Evolutionary conservation across 2,888 invertebrate genomes (phyloP), one percentile per base, ranked within the genome.

Genomic region (Hesperia comma): DNA sequence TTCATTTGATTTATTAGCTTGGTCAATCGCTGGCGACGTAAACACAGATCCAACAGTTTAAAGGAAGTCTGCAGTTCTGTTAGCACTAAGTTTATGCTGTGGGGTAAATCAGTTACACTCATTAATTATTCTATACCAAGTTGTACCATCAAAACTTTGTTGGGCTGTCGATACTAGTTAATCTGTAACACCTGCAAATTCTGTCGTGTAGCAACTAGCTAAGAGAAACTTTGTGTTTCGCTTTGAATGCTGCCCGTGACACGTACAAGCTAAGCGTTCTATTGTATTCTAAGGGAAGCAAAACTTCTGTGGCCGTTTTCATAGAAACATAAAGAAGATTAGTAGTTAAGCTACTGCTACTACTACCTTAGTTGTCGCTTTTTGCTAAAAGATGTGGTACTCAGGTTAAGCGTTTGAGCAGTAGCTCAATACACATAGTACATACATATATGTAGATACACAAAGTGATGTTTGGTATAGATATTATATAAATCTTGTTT

Each of bases 71-170:
- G 68, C 61, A 80, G 46, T 77, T 87, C 86, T 4, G 84, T 83
- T 40, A 84, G 60, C 61, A 84, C 71, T 67, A 86, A 73, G 71
- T 85, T 86, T 63, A 80, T 75, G 53, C 86, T 86, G 81, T 56
- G 26, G 40, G 21, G 58, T 60, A 69, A 70, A 75, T 69, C 70
- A 67, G 70, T 74, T 66, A 49, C 43, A 37, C 61, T 61, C 55
- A 61, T 67, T 55, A 61, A 67, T 67, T 67, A 67, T 55, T 55
- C 67, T 49, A 55, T 15, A 19, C 61, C 49, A 55, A 54, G 60
- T 46, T 66, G 21, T 37, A 60, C 63, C 14, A 15, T 37, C 21
- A 55, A 61, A 60, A 67, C 46, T 67, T 67, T 55, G 60, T 54
- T 43, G 21, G n/a, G 26, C 26, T 61, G 60, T 61, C 49, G 55